Evolutionary conservation across 2,888 invertebrate species (phyloP), one percentile per base, ranked within the genome.

Genomic region (Quadroppia sp.): DNA sequence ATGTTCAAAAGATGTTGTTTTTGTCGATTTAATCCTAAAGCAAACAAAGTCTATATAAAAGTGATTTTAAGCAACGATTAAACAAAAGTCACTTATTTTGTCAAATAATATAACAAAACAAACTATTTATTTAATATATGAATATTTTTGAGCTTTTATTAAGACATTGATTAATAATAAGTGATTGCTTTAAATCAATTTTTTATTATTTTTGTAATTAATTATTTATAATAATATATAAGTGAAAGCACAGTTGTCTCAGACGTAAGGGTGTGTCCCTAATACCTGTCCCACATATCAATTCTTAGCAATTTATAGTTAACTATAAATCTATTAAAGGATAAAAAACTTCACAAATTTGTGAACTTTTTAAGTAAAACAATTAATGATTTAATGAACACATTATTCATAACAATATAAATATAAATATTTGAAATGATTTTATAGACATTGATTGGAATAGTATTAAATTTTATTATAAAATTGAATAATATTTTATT

Each of bases 91-190:
- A 9, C 28, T 23, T 56, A 56, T 25, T 15, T 23, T 56, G 56
- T 25, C 56, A 25, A n/a, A 6, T 4, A 50, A 50, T 15, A n/a
- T 11, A 50, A 50, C 50, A n/a, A 50, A 50, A 50, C 50, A 50
- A 50, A 50, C 50, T 11, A 17, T n/a, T n/a, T n/a, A n/a, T n/a
- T n/a, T n/a, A 17, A 25, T 56, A 23, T 56, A 56, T 56, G 56
- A 56, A 56, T 56, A 56, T 56, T 56, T 23, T 23, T 23, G 28
- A 6, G 23, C 15, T 56, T 11, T 56, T 56, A 56, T 56, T 56
- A 56, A 56, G 56, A 56, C 56, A 56, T 56, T 56, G 56, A 56
- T 56, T 56, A 56, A 56, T 56, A 25, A 25, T 15, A 25, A 25
- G 3, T 17, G 17, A 17, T 3, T 15, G 28, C 23, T 25, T 25